phyloP scores from a whole-genome alignment of 1,140 invertebrate genomes.

The Drosophila ambigua region DNA sequence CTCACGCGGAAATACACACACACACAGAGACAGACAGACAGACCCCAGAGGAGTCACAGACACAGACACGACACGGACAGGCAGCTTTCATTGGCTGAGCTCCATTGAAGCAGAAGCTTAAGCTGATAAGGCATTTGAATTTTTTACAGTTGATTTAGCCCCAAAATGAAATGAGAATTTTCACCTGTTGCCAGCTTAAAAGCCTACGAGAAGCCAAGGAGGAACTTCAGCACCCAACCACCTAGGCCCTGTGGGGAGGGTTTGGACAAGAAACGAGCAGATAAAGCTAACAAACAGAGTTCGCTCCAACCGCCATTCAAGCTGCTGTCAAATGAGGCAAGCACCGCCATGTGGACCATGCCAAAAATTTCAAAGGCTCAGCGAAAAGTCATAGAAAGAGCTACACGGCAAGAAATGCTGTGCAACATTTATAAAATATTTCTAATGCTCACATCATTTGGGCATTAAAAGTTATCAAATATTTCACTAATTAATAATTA shows the following conservation, averaged over 20 bases:
- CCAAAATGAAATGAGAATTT: slow-evolving; percentile 55
- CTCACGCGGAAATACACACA: slow-evolving; percentile 1
- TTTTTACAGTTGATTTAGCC: slow-evolving; percentile 64
- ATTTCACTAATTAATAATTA: too few relatives aligned
- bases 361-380: slow-evolving; percentile 9
- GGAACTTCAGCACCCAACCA: too few relatives aligned
- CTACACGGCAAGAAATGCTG: too few relatives aligned
- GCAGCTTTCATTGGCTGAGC: slow-evolving; percentile 26
- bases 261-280: too few relatives aligned
- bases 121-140: slow-evolving; percentile 67
- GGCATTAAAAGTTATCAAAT: too few relatives aligned
- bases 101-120: slow-evolving; percentile 61
- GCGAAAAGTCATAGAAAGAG: too few relatives aligned
- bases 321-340: slow-evolving; percentile 41
- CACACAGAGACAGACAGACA: not conserved
- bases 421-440: too few relatives aligned
- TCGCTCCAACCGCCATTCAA: not conserved
- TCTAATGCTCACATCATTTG: too few relatives aligned
- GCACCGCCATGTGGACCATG: slow-evolving; percentile 24
- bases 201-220: slow-evolving; percentile 16
- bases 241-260: slow-evolving; percentile 4
- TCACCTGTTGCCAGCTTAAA: slow-evolving; percentile 53
- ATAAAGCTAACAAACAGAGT: slow-evolving; percentile 15
- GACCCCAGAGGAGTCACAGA: too few relatives aligned
- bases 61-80: not conserved